phyloP scores from a whole-genome alignment of 2,113 vertebrate species.

The Crypturellus undulatus region DNA sequence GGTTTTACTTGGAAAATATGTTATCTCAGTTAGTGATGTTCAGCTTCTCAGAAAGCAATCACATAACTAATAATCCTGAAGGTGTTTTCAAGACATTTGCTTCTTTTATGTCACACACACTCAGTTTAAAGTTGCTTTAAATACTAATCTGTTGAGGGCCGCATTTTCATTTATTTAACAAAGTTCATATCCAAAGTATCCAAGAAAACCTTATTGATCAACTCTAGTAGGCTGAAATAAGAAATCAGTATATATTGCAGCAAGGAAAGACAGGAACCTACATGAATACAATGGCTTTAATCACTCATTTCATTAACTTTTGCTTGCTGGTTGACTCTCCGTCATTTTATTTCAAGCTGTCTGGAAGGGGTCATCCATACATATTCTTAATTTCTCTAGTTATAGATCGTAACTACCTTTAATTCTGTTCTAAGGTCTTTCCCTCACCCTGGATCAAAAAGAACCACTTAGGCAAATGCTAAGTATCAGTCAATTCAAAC shows the following conservation, averaged over 20 bases:
- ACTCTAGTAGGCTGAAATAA: neutral
- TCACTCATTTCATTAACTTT: neutral
- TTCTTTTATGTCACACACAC: neutral
- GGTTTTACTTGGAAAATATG: fast-evolving
- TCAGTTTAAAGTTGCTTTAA: neutral
- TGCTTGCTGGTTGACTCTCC: neutral
- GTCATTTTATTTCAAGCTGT: neutral
- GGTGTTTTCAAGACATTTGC: neutral
- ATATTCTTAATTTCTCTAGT: neutral
- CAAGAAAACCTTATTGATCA: neutral
- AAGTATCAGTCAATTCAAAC: neutral
- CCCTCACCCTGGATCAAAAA: neutral
- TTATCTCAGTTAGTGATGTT: neutral
- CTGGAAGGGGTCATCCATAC: neutral
- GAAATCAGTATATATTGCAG: neutral
- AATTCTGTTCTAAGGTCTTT: neutral
- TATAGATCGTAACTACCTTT: neutral
- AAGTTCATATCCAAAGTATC: neutral
- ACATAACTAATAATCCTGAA: neutral
- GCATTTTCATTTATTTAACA: neutral
- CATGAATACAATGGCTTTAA: neutral
- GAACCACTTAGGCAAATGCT: neutral
- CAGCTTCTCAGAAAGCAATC: neutral
- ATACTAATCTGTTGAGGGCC: neutral
- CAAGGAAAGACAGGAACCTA: neutral